These are phyloP conservation scores for Alviniconcha strummeri DNA, from an alignment of 2,888 invertebrate species.

Conservation along the genomic window DNA sequence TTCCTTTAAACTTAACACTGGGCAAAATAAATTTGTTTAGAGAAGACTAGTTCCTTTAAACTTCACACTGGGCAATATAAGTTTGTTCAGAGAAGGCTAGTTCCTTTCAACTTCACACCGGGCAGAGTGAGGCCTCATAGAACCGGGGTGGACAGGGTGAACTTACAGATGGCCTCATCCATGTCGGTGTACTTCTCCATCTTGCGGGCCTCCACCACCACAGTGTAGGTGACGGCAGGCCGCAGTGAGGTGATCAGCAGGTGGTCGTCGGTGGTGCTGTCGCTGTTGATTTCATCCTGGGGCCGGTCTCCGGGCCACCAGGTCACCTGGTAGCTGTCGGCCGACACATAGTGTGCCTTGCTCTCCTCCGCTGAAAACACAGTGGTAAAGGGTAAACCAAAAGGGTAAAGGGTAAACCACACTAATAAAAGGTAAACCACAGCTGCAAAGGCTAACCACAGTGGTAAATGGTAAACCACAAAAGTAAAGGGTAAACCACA, in stretches of 20 bases:
- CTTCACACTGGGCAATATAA: no score
- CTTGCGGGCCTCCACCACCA: conserved; percentile 72
- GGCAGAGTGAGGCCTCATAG: neutral
- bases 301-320: conserved; percentile 73
- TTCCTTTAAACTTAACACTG: no score
- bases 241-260: conserved; percentile 68
- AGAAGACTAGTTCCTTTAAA: no score
- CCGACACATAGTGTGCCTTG: conserved; percentile 66
- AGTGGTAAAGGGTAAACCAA: neutral
- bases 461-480: no score
- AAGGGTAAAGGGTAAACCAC: no score
- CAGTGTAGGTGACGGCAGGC: conserved; percentile 68
- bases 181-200: conserved; percentile 69
- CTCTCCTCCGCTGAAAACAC: conserved; percentile 58
- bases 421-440: no score
- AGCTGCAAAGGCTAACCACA: no score
- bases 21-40: no score
- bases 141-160: neutral
- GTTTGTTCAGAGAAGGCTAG: no score
- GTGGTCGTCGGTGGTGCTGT: conserved; percentile 71
- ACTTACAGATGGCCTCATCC: conserved; percentile 57
- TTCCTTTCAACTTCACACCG: no score
- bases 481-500: no score
- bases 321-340: conserved; percentile 72
- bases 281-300: conserved; percentile 69